These are phyloP conservation scores for Trissoscelio sp. DNA, from an alignment of 2,888 invertebrate genomes.

Conservation along the genomic window DNA sequence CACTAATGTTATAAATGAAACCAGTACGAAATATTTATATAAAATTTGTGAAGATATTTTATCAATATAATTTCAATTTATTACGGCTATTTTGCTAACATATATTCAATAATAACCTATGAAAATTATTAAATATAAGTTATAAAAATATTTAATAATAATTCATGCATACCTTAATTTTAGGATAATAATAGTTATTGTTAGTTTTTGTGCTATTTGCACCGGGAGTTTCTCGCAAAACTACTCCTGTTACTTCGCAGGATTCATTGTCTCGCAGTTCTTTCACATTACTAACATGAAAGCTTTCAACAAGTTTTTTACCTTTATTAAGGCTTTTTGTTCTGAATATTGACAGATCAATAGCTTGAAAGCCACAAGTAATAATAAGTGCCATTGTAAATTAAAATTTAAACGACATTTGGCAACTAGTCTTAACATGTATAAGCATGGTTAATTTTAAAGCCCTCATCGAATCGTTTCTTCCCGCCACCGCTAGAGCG, in stretches of 20 bases:
- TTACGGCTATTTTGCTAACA: neutral
- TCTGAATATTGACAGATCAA: slow-evolving; percentile 16
- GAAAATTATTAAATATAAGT: neutral
- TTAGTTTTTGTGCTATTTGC: neutral
- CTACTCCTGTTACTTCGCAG: neutral
- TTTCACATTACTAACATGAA: slow-evolving; percentile 8
- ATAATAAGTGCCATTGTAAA: neutral
- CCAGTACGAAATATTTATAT: neutral
- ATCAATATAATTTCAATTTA: too few relatives aligned
- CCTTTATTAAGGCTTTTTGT: slow-evolving; percentile 17
- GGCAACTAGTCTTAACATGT: too few relatives aligned
- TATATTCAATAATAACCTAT: neutral
- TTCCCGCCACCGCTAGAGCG: neutral
- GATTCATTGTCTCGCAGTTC: neutral
- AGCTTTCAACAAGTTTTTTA: slow-evolving; percentile 12
- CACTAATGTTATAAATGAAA: too few relatives aligned
- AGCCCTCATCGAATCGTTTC: too few relatives aligned
- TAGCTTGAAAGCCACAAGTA: slow-evolving; percentile 4
- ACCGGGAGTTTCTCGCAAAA: slow-evolving; percentile 24
- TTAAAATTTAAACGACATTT: too few relatives aligned
- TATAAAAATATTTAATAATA: neutral
- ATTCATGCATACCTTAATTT: slow-evolving; percentile 8
- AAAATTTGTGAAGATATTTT: neutral
- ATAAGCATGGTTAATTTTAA: neutral
- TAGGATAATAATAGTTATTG: neutral